phyloP scores from a whole-genome alignment of 2,888 invertebrate genomes.

The Tachystola acroxantha region DNA sequence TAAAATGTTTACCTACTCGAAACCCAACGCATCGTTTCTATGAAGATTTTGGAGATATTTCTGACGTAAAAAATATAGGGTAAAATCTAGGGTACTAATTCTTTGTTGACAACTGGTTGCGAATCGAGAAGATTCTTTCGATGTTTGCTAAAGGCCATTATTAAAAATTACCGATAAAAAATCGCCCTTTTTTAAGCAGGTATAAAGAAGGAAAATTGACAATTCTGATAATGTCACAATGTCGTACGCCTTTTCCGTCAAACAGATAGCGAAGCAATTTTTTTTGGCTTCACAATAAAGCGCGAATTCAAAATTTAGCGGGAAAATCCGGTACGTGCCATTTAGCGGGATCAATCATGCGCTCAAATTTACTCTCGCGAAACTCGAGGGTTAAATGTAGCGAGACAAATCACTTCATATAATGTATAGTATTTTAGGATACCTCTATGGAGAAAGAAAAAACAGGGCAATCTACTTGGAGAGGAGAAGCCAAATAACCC shows the following conservation, averaged over 20 bases:
- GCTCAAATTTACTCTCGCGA: slow-evolving; percentile 31
- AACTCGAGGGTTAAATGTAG: slow-evolving; percentile 39
- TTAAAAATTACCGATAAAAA: background rate
- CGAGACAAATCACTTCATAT: slow-evolving; percentile 33
- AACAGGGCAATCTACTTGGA: background rate
- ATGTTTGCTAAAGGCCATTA: too few relatives aligned
- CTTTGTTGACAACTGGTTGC: too few relatives aligned
- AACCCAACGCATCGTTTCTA: too few relatives aligned
- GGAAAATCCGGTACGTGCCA: slow-evolving; percentile 29
- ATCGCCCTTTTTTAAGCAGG: background rate
- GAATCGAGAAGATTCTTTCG: too few relatives aligned
- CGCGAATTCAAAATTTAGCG: slow-evolving; percentile 13
- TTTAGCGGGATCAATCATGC: slow-evolving; percentile 47
- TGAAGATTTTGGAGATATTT: too few relatives aligned
- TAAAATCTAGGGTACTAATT: too few relatives aligned
- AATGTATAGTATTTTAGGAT: slow-evolving; percentile 1
- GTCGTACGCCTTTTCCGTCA: slow-evolving; percentile 5
- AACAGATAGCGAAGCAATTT: slow-evolving; percentile 4
- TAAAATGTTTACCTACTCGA: too few relatives aligned
- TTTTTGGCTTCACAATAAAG: slow-evolving; percentile 10
- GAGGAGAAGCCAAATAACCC: too few relatives aligned
- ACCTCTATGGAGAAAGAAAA: background rate
- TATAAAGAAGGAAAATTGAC: slow-evolving; percentile 4
- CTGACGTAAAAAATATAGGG: too few relatives aligned
- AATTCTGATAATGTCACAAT: slow-evolving; percentile 5